These are phyloP conservation scores for Aspidiotus destructor DNA, from an alignment of 2,888 invertebrate genomes.

Conservation along the genomic window DNA sequence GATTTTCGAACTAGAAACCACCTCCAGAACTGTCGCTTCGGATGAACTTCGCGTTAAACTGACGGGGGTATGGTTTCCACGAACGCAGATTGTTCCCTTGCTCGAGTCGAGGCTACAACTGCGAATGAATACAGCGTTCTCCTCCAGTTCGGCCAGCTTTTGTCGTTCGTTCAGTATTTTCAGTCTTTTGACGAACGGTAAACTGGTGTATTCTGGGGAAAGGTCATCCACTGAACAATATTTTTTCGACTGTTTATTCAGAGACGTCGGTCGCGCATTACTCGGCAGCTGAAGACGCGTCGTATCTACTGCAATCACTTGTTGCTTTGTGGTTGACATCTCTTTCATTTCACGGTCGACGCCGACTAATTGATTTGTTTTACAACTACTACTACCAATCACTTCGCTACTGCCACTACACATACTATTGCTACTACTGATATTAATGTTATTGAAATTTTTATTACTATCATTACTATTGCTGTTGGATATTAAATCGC, in stretches of 20 bases:
- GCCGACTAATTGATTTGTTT: background rate
- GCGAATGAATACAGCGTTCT: conserved; percentile 50
- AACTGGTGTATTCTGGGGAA: conserved; percentile 74
- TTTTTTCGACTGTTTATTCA: conserved; percentile 33
- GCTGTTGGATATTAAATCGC: conserved; percentile 34
- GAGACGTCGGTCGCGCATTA: background rate
- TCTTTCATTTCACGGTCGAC: background rate
- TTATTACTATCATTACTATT: conserved; percentile 15
- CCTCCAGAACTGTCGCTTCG: conserved; percentile 67
- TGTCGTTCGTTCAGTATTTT: conserved; percentile 81
- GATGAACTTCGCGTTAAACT: conserved; percentile 65
- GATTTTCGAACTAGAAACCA: conserved; percentile 38
- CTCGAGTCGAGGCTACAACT: conserved; percentile 68
- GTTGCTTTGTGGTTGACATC: background rate
- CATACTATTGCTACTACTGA: conserved; percentile 6
- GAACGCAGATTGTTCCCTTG: conserved; percentile 27
- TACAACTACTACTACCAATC: background rate
- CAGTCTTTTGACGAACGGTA: conserved; percentile 78
- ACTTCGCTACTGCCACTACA: background rate
- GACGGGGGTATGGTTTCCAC: conserved; percentile 9
- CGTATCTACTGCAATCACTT: background rate
- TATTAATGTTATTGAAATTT: conserved; percentile 22
- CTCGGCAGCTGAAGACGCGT: background rate
- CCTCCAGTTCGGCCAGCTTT: conserved; percentile 69
- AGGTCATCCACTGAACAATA: conserved; percentile 77